A percentile compares a stretch with the other conserved stretches of the same genome.
phyloP scores from a whole-genome alignment of 2,888 invertebrate species.

The Tinea trinotella region DNA sequence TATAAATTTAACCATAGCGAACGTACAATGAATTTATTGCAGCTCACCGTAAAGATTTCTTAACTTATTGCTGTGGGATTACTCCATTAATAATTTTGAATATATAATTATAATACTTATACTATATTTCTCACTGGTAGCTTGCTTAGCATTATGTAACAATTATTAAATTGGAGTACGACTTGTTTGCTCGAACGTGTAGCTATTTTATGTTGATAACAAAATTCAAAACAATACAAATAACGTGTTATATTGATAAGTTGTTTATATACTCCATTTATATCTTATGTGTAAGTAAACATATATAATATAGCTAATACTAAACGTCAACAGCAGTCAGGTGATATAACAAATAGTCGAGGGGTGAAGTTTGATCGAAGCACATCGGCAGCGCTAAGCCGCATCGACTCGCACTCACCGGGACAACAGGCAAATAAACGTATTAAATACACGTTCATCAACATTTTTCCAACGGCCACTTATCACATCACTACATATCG shows the following conservation, averaged over 20 bases:
- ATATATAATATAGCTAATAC: neutral
- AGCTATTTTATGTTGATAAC: neutral
- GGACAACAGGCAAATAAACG: too few relatives aligned
- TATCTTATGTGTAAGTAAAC: neutral
- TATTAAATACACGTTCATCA: too few relatives aligned
- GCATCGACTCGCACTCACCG: neutral
- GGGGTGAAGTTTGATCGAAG: neutral
- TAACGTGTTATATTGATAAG: neutral
- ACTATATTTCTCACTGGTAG: neutral
- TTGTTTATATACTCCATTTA: neutral
- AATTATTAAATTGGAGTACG: neutral
- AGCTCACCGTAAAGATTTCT: constrained; percentile 8
- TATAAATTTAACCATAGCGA: constrained; percentile 42
- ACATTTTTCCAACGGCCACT: too few relatives aligned
- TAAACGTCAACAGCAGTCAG: neutral
- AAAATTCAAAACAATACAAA: constrained; percentile 8
- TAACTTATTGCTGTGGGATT: constrained; percentile 6
- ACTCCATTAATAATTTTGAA: neutral
- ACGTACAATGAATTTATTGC: constrained; percentile 24
- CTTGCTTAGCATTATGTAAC: neutral
- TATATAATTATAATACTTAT: neutral
- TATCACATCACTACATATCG: too few relatives aligned
- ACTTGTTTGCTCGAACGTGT: neutral
- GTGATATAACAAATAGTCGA: neutral
- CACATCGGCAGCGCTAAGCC: too few relatives aligned